Evolutionary conservation across 2,888 invertebrate genomes (phyloP).

Genomic region (Clunio marinus): DNA sequence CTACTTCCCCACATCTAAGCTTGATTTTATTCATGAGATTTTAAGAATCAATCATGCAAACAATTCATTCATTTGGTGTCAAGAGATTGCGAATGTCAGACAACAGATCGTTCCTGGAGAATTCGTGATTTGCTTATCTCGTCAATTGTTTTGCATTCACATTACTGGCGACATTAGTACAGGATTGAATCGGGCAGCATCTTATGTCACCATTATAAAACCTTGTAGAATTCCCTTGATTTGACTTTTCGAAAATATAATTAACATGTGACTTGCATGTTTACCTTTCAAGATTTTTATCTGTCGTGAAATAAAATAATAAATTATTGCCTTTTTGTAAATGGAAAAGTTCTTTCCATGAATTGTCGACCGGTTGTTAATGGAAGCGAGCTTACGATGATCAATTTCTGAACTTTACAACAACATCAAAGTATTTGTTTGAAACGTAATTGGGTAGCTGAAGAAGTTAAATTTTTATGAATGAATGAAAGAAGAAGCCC

Average conservation of each 20-base stretch:
- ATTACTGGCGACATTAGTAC: not conserved
- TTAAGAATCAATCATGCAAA: conserved; percentile 9
- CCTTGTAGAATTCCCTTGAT: no score
- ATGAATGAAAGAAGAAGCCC: conserved; percentile 16
- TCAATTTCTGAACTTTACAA: not conserved
- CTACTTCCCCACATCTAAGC: not conserved
- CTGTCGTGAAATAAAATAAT: not conserved
- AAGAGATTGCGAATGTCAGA: not conserved
- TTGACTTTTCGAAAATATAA: not conserved
- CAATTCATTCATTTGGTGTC: not conserved
- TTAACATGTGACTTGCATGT: not conserved
- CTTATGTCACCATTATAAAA: not conserved
- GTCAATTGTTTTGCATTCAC: not conserved
- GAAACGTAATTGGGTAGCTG: not conserved
- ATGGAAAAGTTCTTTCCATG: not conserved
- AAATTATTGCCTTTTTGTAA: no score
- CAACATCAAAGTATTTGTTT: not conserved
- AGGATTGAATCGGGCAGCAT: not conserved
- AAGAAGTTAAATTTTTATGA: conserved; percentile 14
- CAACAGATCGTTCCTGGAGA: conserved; percentile 4
- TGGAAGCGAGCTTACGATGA: not conserved
- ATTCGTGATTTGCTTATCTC: no score
- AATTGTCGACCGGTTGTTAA: no score
- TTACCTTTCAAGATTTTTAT: not conserved
- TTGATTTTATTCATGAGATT: not conserved